Evolutionary conservation across 30 jellyfish, hydroid and myxozoan genomes (phyloP), one percentile per base, ranked within the genome.

Genomic region (Sanderia malayensis): DNA sequence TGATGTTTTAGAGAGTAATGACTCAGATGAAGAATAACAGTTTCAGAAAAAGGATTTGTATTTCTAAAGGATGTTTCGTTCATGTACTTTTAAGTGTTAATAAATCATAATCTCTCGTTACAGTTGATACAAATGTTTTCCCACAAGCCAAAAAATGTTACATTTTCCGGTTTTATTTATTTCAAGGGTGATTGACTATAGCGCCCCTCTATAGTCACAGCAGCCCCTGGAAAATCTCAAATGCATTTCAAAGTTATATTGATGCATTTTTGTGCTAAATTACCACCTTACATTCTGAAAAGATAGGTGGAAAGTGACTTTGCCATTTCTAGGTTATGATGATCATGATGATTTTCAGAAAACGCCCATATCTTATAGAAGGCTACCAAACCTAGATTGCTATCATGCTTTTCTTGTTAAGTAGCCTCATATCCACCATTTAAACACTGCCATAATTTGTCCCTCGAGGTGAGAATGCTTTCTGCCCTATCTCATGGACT

Each of bases 401-500:
- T 41, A 41, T 41, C 55, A 41, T 41, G 55, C 55, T 41, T 41
- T 41, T 41, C 55, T 41, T 41, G 55, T 41, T 41, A 41, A 15
- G 55, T 6, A 41, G 55, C 55, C 55, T 41, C 55, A 41, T 41
- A 41, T 41, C 55, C 15, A 41, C 55, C 8, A 41, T 41, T 41
- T 41, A 41, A 41, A 41, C 55, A 41, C 55, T 41, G 55, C 55
- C 8, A 41, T 41, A 8, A 41, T 41, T 41, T 41, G 55, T 41
- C 55, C 15, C 55, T 41, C 55, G 55, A 41, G 55, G 55, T 41
- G 55, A 41, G 55, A 41, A 41, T 41, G 55, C 55, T 41, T 41
- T 41, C 55, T 41, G 55, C 55, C 55, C 55, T 41, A 41, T 41
- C 55, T 41, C 55, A 41, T 41, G 55, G 55, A 41, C 15, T 41